A percentile compares a stretch with the other conserved stretches of the same genome.
Conservation (phyloP, 2,797 vertebrate genomes). For the Lepilemur septentrionalis region DNA sequence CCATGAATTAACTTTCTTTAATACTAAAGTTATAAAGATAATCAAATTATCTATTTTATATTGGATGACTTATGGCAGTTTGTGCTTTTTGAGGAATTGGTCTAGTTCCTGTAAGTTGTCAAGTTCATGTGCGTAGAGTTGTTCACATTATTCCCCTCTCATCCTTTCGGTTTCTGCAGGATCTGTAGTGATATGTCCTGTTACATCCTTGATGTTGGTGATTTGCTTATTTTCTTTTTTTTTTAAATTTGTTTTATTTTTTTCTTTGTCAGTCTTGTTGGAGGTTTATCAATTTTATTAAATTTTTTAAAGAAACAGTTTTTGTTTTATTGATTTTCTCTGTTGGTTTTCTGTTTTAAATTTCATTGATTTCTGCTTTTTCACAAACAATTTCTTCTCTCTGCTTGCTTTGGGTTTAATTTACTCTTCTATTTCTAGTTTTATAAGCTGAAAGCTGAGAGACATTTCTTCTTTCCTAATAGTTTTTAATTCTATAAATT, state of each 20-base stretch:
- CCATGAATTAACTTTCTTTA: not conserved
- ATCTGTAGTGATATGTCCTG: not conserved
- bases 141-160: not conserved
- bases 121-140: not conserved
- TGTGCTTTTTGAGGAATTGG: not conserved
- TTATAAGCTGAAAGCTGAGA: not conserved
- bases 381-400: not conserved
- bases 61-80: not conserved
- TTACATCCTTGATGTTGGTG: not conserved
- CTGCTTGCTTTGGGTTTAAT: not conserved
- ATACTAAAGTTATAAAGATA: not conserved
- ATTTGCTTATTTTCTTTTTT: not conserved
- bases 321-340: not conserved
- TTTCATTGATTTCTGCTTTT: not conserved
- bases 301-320: not conserved
- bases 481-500: not conserved
- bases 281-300: not conserved
- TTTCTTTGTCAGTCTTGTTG: not conserved
- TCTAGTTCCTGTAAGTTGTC: not conserved
- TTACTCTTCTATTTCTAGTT: not conserved
- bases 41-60: not conserved
- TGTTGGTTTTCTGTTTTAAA: not conserved
- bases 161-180: not conserved
- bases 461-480: not conserved
- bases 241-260: not conserved